Conservation (phyloP, 2,797 vertebrate genomes). For the Pagetopsis macropterus region DNA sequence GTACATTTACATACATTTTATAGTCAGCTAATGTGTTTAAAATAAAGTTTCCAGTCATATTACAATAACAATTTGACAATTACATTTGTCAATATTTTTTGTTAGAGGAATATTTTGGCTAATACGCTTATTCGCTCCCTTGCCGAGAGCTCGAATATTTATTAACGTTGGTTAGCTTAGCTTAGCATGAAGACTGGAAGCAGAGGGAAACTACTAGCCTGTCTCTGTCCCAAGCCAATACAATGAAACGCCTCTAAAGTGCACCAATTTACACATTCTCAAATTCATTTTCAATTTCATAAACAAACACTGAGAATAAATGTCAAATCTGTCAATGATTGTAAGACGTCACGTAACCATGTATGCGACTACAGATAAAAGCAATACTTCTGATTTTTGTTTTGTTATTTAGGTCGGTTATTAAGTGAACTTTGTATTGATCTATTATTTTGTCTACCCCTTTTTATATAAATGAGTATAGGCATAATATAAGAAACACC, state of each 20-base stretch:
- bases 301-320: too few relatives aligned
- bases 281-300: too few relatives aligned
- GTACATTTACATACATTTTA: conserved; percentile 47
- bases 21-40: background rate
- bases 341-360: too few relatives aligned
- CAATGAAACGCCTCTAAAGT: background rate
- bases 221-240: background rate
- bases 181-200: conserved; percentile 15
- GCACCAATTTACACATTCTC: too few relatives aligned
- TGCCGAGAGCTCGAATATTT: background rate
- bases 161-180: background rate
- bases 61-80: background rate
- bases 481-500: background rate
- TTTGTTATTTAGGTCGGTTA: too few relatives aligned
- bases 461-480: background rate
- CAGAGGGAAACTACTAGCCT: background rate
- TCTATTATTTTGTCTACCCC: too few relatives aligned
- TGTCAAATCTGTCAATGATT: too few relatives aligned
- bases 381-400: too few relatives aligned
- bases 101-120: background rate
- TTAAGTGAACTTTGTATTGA: too few relatives aligned
- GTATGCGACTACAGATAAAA: too few relatives aligned
- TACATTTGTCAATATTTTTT: background rate
- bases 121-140: background rate
- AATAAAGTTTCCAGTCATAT: background rate